Conservation (phyloP, 2,797 vertebrate species). For the Danio tinwini region DNA sequence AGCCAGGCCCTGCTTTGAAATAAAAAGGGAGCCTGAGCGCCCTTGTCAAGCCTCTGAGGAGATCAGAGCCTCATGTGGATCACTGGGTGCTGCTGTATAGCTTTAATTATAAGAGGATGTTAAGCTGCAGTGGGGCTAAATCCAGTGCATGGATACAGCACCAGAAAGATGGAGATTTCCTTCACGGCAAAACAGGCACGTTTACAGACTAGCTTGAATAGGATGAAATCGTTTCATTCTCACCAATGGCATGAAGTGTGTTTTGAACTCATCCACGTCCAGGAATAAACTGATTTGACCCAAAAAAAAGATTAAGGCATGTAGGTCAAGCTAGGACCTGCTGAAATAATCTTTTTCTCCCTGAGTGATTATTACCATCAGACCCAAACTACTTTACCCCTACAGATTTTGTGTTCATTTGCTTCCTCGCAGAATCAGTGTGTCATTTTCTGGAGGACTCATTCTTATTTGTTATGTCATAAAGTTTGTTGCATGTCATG, state of each 20-base stretch:
- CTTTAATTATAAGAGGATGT: slow-evolving; percentile 43
- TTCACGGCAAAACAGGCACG: neutral
- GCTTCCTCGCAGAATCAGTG: neutral
- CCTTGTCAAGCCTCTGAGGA: slow-evolving; percentile 41
- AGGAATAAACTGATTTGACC: slow-evolving; percentile 46
- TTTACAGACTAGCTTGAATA: slow-evolving; percentile 1
- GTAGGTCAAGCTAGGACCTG: slow-evolving; percentile 48
- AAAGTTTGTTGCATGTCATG: slow-evolving; percentile 32
- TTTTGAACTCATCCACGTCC: slow-evolving; percentile 30
- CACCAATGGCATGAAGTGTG: slow-evolving; percentile 4
- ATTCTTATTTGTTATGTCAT: slow-evolving; percentile 41
- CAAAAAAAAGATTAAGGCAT: slow-evolving; percentile 53
- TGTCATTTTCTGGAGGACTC: neutral
- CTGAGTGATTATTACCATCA: slow-evolving; percentile 46
- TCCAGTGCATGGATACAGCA: slow-evolving; percentile 14
- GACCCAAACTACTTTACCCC: slow-evolving; percentile 50
- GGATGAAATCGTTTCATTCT: slow-evolving; percentile 17
- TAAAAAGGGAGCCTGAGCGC: slow-evolving; percentile 11
- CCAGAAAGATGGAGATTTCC: slow-evolving; percentile 13
- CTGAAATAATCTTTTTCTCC: slow-evolving; percentile 42
- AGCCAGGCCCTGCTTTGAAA: slow-evolving; percentile 24
- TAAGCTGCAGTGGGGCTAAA: slow-evolving; percentile 36
- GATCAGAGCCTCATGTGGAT: slow-evolving; percentile 11
- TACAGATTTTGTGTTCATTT: slow-evolving; percentile 1
- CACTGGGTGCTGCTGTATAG: slow-evolving; percentile 30